Percentiles rank a stretch among this genome's conserved stretches.
Conservation (phyloP, 2,888 invertebrate genomes). For the Drosophila histrio region DNA sequence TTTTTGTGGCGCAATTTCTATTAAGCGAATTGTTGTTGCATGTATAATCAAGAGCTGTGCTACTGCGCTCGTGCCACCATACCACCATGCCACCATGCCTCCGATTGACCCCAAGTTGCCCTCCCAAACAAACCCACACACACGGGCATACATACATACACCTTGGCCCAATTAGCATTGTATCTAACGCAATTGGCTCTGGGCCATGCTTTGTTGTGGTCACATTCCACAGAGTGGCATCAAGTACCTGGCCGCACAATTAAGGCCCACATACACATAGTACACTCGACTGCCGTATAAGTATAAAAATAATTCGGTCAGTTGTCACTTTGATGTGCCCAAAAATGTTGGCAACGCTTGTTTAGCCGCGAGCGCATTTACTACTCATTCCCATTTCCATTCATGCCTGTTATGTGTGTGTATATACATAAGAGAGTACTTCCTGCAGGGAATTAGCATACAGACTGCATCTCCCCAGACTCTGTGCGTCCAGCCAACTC, state of each 20-base stretch:
- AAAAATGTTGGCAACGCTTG: slow-evolving; percentile 58
- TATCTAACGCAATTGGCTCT: slow-evolving; percentile 70
- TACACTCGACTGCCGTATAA: slow-evolving; percentile 9
- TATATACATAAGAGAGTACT: slow-evolving; percentile 30
- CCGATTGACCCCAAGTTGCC: no score
- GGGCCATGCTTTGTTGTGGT: slow-evolving; percentile 76
- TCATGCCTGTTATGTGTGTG: not conserved
- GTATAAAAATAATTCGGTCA: slow-evolving; percentile 66
- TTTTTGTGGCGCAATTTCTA: slow-evolving; percentile 74
- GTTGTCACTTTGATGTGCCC: slow-evolving; percentile 75
- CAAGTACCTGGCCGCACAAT: slow-evolving; percentile 51
- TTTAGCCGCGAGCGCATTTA: slow-evolving; percentile 47
- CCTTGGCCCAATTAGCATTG: slow-evolving; percentile 72
- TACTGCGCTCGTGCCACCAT: slow-evolving; percentile 4
- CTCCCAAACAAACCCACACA: slow-evolving; percentile 8
- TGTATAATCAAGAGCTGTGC: slow-evolving; percentile 55
- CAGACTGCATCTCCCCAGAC: slow-evolving; percentile 52
- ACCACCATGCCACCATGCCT: no score
- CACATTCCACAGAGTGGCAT: slow-evolving; percentile 44
- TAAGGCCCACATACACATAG: slow-evolving; percentile 20
- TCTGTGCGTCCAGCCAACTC: slow-evolving; percentile 44
- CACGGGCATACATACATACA: not conserved
- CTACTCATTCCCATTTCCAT: slow-evolving; percentile 4
- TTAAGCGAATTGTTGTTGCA: slow-evolving; percentile 63
- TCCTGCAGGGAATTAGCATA: slow-evolving; percentile 78